Evolutionary conservation across 2,113 vertebrate genomes (phyloP), one percentile per base, ranked within the genome.

Genomic region (Leptobrachium ailaonicum): DNA sequence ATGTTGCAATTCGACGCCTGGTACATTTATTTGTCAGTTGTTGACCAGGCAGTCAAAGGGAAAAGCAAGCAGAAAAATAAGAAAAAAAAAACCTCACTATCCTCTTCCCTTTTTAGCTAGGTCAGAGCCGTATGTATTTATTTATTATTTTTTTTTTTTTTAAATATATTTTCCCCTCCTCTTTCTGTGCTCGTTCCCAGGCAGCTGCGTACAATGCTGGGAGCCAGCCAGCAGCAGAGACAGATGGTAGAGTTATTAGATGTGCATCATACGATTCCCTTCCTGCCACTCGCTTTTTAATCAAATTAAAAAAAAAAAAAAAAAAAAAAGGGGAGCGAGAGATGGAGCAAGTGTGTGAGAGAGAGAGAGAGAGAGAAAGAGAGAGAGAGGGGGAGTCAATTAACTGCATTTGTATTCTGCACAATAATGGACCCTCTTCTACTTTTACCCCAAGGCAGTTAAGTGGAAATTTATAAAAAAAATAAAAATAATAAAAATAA

Each of bases 171-270:
- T 56, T 87, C 82, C 47, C 71, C 68, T 82, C 70, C 79, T 78
- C 85, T 80, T 77, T 73, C 91, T 82, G 88, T 91, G 91, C 88
- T 91, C 92, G 88, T 92, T 89, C 88, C 87, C 91, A 90, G 90
- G 91, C 92, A 93, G 92, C 91, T 93, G 92, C 90, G 93, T 92
- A 95, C 94, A 96, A 95, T 94, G 95, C 94, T 96, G 96, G 96
- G 95, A 94, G 94, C 89, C 88, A 90, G 95, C 95, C 96, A 96
- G 94, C 90, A 89, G 93, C 90, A 93, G 92, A 95, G 95, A 95
- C 96, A 97, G 95, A 97, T 96, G 96, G 95, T 93, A 92, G 92
- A 95, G 95, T 96, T 96, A 97, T 97, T 96, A 96, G 96, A 97
- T 97, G 96, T 95, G 96, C 95, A 95, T 95, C 94, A 93, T 95